phyloP scores from a whole-genome alignment of 2,797 vertebrate species.

The Coregonus suidteri region DNA sequence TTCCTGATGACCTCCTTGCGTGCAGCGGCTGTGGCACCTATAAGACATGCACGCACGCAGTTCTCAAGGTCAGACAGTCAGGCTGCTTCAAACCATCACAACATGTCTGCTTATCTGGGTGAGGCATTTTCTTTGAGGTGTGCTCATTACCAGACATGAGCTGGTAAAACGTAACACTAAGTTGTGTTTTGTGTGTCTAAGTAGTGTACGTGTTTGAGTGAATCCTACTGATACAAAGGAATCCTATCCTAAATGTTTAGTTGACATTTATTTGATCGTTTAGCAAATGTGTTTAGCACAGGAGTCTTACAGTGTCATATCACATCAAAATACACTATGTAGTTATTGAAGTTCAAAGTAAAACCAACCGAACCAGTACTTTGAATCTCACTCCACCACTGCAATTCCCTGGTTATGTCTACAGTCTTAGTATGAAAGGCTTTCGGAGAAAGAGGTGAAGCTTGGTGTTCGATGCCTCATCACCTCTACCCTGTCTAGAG shows the following conservation, averaged over 20 bases:
- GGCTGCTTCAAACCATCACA: background rate
- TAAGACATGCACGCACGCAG: conserved; percentile 5
- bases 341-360: conserved; percentile 46
- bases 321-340: background rate
- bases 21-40: conserved; percentile 95
- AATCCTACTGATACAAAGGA: background rate
- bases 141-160: background rate
- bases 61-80: background rate
- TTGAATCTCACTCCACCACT: conserved; percentile 46
- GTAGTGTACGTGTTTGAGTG: background rate
- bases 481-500: too few species aligned
- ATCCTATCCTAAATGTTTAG: background rate
- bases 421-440: conserved; percentile 47
- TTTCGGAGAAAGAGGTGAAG: conserved; percentile 45
- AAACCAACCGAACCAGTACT: conserved; percentile 19
- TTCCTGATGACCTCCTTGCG: conserved; percentile 98
- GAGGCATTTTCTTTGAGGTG: background rate
- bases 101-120: background rate
- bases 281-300: background rate
- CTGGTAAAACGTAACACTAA: too few species aligned
- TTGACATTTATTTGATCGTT: background rate
- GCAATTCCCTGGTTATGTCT: conserved; percentile 34
- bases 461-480: too few species aligned
- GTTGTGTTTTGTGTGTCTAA: background rate
- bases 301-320: background rate